Evolutionary conservation across 2,888 invertebrate species (phyloP).

Genomic region (Diarsia brunnea): DNA sequence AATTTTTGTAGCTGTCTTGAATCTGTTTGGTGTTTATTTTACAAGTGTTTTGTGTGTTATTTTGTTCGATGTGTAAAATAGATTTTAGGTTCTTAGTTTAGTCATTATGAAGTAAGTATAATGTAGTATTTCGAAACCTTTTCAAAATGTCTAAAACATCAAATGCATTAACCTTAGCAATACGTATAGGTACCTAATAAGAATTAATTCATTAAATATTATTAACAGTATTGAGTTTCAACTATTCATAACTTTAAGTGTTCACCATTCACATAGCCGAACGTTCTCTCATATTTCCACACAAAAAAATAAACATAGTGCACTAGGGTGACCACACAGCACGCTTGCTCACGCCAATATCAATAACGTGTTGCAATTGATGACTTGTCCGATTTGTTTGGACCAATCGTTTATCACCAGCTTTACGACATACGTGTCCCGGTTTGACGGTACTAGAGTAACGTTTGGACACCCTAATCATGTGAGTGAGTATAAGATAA

Average conservation of each 20-base stretch:
- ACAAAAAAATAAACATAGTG: conserved; percentile 12
- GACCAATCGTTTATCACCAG: conserved; percentile 84
- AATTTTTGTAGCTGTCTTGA: conserved; percentile 50
- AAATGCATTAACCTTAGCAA: neutral
- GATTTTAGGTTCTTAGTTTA: neutral
- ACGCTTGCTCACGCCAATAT: conserved; percentile 79
- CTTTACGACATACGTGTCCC: conserved; percentile 84
- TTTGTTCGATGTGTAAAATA: neutral
- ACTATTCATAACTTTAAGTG: neutral
- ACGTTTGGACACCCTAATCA: conserved; percentile 66
- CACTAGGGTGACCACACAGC: conserved; percentile 63
- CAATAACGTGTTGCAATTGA: conserved; percentile 89
- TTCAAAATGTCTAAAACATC: neutral
- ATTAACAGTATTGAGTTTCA: neutral
- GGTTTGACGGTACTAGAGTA: conserved; percentile 69
- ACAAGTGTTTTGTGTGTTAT: neutral
- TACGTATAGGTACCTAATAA: too few species aligned
- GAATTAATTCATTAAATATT: neutral
- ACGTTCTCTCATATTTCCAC: neutral
- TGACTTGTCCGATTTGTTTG: conserved; percentile 88
- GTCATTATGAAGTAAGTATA: too few species aligned
- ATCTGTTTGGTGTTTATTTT: conserved; percentile 24
- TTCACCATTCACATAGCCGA: neutral
- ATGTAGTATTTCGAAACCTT: neutral
- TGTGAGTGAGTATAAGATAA: conserved; percentile 33